Evolutionary conservation across 1,140 invertebrate genomes (phyloP).

Genomic region (Heliothis subflexa): DNA sequence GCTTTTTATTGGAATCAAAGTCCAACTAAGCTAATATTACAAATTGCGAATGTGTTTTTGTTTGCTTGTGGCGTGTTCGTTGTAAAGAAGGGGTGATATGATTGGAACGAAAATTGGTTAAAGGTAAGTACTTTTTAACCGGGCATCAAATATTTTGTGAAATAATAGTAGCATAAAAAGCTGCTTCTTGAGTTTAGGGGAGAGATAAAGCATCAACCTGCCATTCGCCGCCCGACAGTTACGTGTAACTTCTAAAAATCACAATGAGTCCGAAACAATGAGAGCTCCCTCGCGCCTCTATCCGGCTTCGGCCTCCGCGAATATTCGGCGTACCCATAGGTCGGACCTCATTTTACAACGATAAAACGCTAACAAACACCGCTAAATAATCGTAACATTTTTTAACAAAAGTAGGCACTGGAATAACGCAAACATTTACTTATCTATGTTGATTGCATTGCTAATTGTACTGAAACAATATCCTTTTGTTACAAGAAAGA

Average conservation of each 20-base stretch:
- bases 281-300: neutral
- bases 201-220: neutral
- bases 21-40: too few relatives aligned
- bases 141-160: too few relatives aligned
- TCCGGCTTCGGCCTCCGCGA: neutral
- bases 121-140: too few relatives aligned
- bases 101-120: too few relatives aligned
- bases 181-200: neutral
- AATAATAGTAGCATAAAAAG: neutral
- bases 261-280: slow-evolving; percentile 2
- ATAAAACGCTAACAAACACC: slow-evolving; percentile 32
- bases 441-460: slow-evolving; percentile 79
- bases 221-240: neutral
- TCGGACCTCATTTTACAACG: slow-evolving; percentile 12
- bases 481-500: slow-evolving; percentile 78
- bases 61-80: too few relatives aligned
- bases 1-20: too few relatives aligned
- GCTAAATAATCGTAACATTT: slow-evolving; percentile 51
- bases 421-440: slow-evolving; percentile 75
- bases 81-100: too few relatives aligned
- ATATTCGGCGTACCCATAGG: neutral
- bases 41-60: too few relatives aligned
- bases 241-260: slow-evolving; percentile 11
- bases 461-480: slow-evolving; percentile 79
- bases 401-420: slow-evolving; percentile 52